These are phyloP conservation scores for Lepilemur septentrionalis DNA, from an alignment of 2,797 vertebrate species.

Conservation along the genomic window DNA sequence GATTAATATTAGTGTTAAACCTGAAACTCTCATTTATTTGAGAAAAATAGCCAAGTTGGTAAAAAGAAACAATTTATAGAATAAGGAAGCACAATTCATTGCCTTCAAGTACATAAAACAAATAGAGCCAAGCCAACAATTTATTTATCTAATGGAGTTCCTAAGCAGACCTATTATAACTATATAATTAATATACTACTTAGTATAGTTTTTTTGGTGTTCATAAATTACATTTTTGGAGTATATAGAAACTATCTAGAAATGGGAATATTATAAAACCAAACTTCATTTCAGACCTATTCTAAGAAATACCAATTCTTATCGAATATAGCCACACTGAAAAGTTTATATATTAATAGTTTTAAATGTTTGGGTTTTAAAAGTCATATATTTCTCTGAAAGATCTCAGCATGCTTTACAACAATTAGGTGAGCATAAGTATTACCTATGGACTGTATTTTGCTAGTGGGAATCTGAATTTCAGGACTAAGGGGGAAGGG, in stretches of 20 bases:
- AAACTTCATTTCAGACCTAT: not conserved
- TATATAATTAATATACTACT: not conserved
- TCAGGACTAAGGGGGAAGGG: not conserved
- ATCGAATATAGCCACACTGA: not conserved
- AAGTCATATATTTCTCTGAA: not conserved
- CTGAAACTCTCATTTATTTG: not conserved
- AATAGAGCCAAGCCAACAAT: not conserved
- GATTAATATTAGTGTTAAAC: not conserved
- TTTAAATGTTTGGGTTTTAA: conserved; percentile 48
- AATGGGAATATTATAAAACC: not conserved
- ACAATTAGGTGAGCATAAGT: not conserved
- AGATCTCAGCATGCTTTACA: not conserved
- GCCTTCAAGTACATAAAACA: not conserved
- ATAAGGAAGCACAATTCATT: not conserved
- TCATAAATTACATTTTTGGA: not conserved
- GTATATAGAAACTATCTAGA: not conserved
- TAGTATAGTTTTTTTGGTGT: not conserved
- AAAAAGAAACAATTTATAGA: not conserved
- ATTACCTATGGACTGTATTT: not conserved
- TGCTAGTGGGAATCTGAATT: not conserved
- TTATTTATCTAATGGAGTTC: not conserved
- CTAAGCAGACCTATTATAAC: not conserved
- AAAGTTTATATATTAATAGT: not conserved
- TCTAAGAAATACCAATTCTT: conserved; percentile 12
- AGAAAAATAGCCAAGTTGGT: not conserved